Evolutionary conservation across 2,797 vertebrate species (phyloP).

Genomic region (Thunnus albacares): DNA sequence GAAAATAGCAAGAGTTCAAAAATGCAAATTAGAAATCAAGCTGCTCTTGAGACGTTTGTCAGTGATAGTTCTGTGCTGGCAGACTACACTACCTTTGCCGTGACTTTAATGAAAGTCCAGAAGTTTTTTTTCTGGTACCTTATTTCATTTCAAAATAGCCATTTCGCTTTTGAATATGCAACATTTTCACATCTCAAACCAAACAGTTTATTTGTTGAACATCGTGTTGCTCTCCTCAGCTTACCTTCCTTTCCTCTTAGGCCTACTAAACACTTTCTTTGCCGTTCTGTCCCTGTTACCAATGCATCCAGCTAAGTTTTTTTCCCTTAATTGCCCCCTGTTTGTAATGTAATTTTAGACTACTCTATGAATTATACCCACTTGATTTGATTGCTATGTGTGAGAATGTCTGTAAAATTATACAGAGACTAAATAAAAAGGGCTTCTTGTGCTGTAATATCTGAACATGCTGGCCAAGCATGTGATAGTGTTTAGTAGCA

Average conservation of each 20-base stretch:
- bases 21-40: conserved; percentile 22
- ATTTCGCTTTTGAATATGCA: neutral
- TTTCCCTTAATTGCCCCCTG: conserved; percentile 41
- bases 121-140: neutral
- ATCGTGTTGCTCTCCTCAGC: neutral
- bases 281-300: neutral
- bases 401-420: conserved; percentile 64
- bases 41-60: conserved; percentile 12
- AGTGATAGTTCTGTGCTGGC: neutral
- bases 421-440: conserved; percentile 55
- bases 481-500: conserved; percentile 72
- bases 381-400: conserved; percentile 62
- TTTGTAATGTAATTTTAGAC: conserved; percentile 61
- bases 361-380: conserved; percentile 62
- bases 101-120: neutral
- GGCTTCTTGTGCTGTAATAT: conserved; percentile 66
- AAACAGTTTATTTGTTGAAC: conserved; percentile 2
- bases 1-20: conserved; percentile 12
- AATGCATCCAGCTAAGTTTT: conserved; percentile 18
- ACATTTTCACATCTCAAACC: conserved; percentile 19
- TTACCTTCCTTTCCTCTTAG: conserved; percentile 18
- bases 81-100: neutral
- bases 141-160: neutral
- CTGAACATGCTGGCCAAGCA: conserved; percentile 58
- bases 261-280: neutral